Percentiles rank a stretch among this genome's conserved stretches.
These are phyloP conservation scores for Samia ricini DNA, from an alignment of 1,140 invertebrate species.

Conservation along the genomic window DNA sequence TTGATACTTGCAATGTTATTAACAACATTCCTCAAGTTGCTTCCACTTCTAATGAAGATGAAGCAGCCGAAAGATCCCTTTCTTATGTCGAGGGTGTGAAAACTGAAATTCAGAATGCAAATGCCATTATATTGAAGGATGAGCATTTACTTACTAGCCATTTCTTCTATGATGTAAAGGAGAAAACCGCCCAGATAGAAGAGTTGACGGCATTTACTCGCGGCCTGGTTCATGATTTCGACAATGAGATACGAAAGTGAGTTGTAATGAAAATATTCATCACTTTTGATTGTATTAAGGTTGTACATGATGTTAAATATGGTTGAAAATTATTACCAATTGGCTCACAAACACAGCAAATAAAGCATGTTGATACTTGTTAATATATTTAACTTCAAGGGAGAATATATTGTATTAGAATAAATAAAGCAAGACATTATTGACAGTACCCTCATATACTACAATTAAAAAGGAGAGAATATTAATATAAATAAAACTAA, in stretches of 20 bases:
- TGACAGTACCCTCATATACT: too few relatives aligned
- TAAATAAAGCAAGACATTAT: too few relatives aligned
- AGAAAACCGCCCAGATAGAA: slow-evolving; percentile 53
- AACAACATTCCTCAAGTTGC: slow-evolving; percentile 41
- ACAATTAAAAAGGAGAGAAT: too few relatives aligned
- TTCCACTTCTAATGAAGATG: slow-evolving; percentile 26
- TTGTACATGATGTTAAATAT: too few relatives aligned
- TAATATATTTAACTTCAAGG: too few relatives aligned
- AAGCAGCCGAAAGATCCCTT: slow-evolving; percentile 36
- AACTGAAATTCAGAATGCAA: slow-evolving; percentile 47
- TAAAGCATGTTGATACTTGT: too few relatives aligned
- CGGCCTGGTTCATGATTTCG: slow-evolving; percentile 51
- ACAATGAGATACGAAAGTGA: slow-evolving; percentile 60
- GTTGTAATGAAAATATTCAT: too few relatives aligned
- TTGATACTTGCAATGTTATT: slow-evolving; percentile 49
- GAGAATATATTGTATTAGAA: too few relatives aligned
- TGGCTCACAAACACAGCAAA: too few relatives aligned
- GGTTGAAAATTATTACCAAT: too few relatives aligned
- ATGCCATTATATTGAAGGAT: slow-evolving; percentile 41
- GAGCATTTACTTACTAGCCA: slow-evolving; percentile 54
- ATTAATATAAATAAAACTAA: too few relatives aligned
- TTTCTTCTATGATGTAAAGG: slow-evolving; percentile 52
- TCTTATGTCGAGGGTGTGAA: slow-evolving; percentile 48
- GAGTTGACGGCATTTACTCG: slow-evolving; percentile 58
- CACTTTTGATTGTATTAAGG: too few relatives aligned